These are phyloP conservation scores for Penaeus vannamei DNA, from an alignment of 1,140 invertebrate genomes.

Conservation along the genomic window DNA sequence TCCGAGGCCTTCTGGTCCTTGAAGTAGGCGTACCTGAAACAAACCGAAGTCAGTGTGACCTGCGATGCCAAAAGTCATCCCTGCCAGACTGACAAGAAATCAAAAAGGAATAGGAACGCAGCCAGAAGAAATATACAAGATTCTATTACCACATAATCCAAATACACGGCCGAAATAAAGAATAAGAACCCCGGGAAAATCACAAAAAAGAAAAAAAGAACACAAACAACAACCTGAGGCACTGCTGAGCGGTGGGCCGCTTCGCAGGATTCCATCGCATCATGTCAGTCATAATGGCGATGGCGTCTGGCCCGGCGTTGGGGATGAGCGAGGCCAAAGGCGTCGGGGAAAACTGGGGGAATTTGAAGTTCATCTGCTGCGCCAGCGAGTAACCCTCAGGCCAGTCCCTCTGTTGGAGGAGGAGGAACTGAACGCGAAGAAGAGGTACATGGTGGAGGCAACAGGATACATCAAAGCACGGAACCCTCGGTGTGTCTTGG, in stretches of 20 bases:
- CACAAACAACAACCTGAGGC: constrained; percentile 79
- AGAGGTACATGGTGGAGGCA: neutral
- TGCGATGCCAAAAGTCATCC: neutral
- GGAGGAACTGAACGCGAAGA: neutral
- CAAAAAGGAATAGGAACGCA: too few relatives aligned
- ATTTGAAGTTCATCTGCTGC: constrained; percentile 95
- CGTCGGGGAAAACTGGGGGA: constrained; percentile 88
- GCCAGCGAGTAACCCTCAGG: constrained; percentile 95
- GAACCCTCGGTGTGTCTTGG: too few relatives aligned
- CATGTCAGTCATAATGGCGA: constrained; percentile 89
- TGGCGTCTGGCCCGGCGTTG: constrained; percentile 86
- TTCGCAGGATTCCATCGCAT: constrained; percentile 86
- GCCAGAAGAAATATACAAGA: too few relatives aligned
- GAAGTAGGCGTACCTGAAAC: constrained; percentile 48
- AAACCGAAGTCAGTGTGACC: neutral
- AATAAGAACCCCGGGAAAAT: neutral
- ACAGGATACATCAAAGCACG: neutral
- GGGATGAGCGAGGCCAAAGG: constrained; percentile 86
- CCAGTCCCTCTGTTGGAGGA: constrained; percentile 85
- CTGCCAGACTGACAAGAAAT: too few relatives aligned
- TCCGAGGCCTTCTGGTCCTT: constrained; percentile 50
- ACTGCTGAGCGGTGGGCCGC: constrained; percentile 90
- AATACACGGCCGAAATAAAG: neutral
- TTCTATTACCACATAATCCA: too few relatives aligned
- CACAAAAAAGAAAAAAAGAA: neutral